Evolutionary conservation across 2,113 vertebrate genomes (phyloP).

Genomic region (Alethe diademata): DNA sequence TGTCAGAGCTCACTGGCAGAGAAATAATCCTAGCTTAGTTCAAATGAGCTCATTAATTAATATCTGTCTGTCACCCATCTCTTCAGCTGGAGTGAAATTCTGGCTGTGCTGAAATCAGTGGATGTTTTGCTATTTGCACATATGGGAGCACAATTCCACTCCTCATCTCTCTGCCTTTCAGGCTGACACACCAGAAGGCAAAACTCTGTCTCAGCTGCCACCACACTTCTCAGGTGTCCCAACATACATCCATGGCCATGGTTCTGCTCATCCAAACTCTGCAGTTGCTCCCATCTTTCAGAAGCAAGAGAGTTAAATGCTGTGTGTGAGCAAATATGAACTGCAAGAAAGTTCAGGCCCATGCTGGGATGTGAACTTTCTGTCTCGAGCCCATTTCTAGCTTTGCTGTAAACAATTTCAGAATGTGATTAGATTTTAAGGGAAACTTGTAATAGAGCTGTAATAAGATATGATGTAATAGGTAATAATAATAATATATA

Average conservation of each 20-base stretch:
- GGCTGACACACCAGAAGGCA: background rate
- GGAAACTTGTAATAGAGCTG: slow-evolving; percentile 60
- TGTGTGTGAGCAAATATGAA: background rate
- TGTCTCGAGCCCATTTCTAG: slow-evolving; percentile 4
- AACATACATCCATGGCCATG: accelerated
- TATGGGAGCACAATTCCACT: background rate
- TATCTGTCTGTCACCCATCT: background rate
- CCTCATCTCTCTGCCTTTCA: background rate
- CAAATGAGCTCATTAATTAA: background rate
- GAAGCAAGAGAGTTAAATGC: slow-evolving; percentile 51
- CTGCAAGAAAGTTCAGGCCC: slow-evolving; percentile 43
- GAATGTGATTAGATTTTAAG: slow-evolving; percentile 68
- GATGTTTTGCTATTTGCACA: background rate
- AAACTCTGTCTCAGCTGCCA: background rate
- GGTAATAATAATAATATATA: slow-evolving; percentile 67
- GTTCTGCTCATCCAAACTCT: background rate
- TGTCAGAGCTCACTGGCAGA: background rate
- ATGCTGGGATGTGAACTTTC: slow-evolving; percentile 59
- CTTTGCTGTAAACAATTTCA: slow-evolving; percentile 63
- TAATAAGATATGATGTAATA: slow-evolving; percentile 73
- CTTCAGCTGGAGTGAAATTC: background rate
- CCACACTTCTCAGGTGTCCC: background rate
- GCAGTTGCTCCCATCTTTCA: background rate
- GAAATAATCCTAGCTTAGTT: background rate
- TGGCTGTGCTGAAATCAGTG: background rate